Conservation (phyloP, 64 coral and sea anemone genomes). For the Pocillopora damicornis region DNA sequence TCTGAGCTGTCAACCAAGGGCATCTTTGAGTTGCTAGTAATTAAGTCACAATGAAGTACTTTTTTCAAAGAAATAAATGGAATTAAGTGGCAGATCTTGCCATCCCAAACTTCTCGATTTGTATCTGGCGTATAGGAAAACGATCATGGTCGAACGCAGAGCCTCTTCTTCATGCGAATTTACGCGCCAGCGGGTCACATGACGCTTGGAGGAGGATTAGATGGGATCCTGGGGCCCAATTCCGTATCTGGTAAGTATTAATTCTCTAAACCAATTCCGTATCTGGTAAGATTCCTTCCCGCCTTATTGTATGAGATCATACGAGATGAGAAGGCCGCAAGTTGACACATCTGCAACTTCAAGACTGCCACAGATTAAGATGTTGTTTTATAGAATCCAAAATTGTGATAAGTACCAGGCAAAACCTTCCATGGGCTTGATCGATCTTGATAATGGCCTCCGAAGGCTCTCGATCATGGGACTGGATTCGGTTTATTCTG, state of each 20-base stretch:
- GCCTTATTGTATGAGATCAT: too few species aligned
- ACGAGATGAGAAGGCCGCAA: too few species aligned
- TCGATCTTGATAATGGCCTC: too few species aligned
- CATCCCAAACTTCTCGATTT: too few species aligned
- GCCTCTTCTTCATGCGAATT: slow-evolving; percentile 35
- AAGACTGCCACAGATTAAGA: too few species aligned
- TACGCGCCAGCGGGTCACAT: slow-evolving; percentile 27
- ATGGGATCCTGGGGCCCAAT: not conserved
- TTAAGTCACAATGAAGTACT: not conserved
- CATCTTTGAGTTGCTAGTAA: not conserved
- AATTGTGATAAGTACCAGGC: too few species aligned
- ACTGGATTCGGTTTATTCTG: too few species aligned
- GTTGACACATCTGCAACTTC: too few species aligned
- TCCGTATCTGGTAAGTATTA: not conserved
- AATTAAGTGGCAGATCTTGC: not conserved
- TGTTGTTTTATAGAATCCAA: too few species aligned
- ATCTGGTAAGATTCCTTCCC: too few species aligned
- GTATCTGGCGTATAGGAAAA: not conserved
- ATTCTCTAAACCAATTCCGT: not conserved
- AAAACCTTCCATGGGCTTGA: too few species aligned
- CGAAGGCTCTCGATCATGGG: too few species aligned
- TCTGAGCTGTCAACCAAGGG: slow-evolving; percentile 28
- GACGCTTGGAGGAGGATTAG: not conserved
- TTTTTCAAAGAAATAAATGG: not conserved
- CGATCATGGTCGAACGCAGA: not conserved